Evolutionary conservation across 2,797 vertebrate species (phyloP).

Genomic region (Serranus cabrilla): DNA sequence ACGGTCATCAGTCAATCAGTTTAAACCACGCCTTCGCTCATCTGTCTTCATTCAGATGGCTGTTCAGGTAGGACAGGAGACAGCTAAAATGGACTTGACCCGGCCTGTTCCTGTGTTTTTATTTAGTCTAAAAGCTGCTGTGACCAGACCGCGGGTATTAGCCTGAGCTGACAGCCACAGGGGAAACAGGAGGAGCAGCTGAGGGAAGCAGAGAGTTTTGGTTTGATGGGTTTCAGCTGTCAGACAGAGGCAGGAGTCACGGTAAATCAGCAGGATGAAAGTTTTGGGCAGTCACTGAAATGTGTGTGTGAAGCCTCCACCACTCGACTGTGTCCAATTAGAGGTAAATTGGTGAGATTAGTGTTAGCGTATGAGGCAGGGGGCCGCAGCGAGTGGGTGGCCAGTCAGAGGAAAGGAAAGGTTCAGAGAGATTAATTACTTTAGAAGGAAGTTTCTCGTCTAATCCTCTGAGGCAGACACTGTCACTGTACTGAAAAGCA

Average conservation of each 20-base stretch:
- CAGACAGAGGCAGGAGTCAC: conserved; percentile 58
- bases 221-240: conserved; percentile 69
- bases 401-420: conserved; percentile 55
- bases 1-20: conserved; percentile 1
- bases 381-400: conserved; percentile 59
- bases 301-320: conserved; percentile 41
- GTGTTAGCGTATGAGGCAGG: conserved; percentile 59
- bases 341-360: conserved; percentile 77
- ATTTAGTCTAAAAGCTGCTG: conserved; percentile 48
- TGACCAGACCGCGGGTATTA: conserved; percentile 28
- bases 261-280: conserved; percentile 60
- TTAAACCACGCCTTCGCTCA: conserved; percentile 1
- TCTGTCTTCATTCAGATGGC: not conserved
- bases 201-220: conserved; percentile 23
- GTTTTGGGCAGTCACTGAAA: conserved; percentile 53
- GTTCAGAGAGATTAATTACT: conserved; percentile 73
- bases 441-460: conserved; percentile 66
- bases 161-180: conserved; percentile 43
- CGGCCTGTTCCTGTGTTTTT: conserved; percentile 29
- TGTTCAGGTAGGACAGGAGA: conserved; percentile 12
- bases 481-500: conserved; percentile 54
- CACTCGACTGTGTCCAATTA: conserved; percentile 80
- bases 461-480: conserved; percentile 61
- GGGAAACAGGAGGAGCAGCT: conserved; percentile 16
- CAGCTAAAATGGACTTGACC: conserved; percentile 28